A percentile compares a stretch with the other conserved stretches of the same genome.
phyloP scores from a whole-genome alignment of 2,797 vertebrate genomes.

The Sebastiscus tertius region DNA sequence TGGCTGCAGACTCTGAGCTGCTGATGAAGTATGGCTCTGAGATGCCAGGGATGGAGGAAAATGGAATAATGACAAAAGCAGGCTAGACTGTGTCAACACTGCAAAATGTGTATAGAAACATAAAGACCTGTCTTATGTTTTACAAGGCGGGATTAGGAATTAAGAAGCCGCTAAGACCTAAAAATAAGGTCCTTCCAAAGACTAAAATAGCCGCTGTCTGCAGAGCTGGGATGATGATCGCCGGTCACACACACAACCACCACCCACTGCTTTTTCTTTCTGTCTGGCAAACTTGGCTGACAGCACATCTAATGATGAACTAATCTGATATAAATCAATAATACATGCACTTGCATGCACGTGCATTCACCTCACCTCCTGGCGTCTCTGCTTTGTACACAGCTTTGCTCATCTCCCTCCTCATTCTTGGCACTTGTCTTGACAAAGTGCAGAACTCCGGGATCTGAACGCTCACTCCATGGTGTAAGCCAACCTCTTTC shows the following conservation, averaged over 20 bases:
- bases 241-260: not conserved
- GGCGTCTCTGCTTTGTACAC: constrained; percentile 75
- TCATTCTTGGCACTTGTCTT: constrained; percentile 83
- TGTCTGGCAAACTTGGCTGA: constrained; percentile 29
- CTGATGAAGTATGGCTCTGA: constrained; percentile 59
- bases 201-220: constrained; percentile 50
- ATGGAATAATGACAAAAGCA: constrained; percentile 80
- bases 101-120: constrained; percentile 38
- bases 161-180: constrained; percentile 53
- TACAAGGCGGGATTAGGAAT: constrained; percentile 56
- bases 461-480: constrained; percentile 77
- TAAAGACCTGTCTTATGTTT: constrained; percentile 51
- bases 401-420: constrained; percentile 72
- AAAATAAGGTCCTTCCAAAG: constrained; percentile 60
- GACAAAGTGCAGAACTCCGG: constrained; percentile 78
- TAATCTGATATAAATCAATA: constrained; percentile 36
- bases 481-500: constrained; percentile 42
- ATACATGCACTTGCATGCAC: constrained; percentile 18
- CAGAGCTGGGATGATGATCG: not conserved
- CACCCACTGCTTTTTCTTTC: not conserved
- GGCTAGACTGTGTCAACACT: constrained; percentile 57
- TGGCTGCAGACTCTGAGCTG: constrained; percentile 64
- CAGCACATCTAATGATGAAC: constrained; percentile 44
- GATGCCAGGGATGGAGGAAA: constrained; percentile 72
- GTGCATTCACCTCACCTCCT: constrained; percentile 64